Conservation (phyloP, 2,797 vertebrate species). For the Pogoniulus pusillus region DNA sequence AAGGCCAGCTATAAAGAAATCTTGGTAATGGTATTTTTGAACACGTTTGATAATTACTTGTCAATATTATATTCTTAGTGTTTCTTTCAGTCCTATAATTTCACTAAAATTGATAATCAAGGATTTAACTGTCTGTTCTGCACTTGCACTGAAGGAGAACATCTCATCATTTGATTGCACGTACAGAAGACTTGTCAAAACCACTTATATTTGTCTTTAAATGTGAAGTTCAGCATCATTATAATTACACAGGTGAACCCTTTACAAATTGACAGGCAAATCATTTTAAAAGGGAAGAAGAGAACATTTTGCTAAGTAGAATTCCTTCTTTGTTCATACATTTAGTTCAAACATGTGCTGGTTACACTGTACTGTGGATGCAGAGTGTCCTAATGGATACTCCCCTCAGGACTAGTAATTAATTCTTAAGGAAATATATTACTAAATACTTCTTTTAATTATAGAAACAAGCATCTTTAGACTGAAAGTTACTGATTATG, state of each 20-base stretch:
- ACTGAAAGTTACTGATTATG: neutral
- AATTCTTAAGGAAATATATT: neutral
- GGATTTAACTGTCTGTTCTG: neutral
- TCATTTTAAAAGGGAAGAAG: neutral
- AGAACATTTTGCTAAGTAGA: neutral
- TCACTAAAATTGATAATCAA: constrained; percentile 2
- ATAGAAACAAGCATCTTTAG: neutral
- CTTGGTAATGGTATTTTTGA: neutral
- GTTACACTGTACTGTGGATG: neutral
- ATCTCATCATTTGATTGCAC: constrained; percentile 16
- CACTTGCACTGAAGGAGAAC: neutral
- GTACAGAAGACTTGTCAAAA: neutral
- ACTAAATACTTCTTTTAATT: neutral
- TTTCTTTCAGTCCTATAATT: neutral
- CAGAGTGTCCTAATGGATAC: neutral
- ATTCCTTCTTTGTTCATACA: neutral
- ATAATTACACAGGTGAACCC: constrained; percentile 18
- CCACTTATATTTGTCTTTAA: constrained; percentile 5
- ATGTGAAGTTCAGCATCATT: neutral
- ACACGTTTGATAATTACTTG: neutral
- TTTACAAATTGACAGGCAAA: neutral
- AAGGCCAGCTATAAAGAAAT: neutral
- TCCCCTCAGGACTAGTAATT: neutral
- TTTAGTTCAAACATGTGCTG: neutral
- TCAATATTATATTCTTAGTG: neutral